Conservation (phyloP, 2,113 vertebrate genomes). For the Apodemus sylvaticus region DNA sequence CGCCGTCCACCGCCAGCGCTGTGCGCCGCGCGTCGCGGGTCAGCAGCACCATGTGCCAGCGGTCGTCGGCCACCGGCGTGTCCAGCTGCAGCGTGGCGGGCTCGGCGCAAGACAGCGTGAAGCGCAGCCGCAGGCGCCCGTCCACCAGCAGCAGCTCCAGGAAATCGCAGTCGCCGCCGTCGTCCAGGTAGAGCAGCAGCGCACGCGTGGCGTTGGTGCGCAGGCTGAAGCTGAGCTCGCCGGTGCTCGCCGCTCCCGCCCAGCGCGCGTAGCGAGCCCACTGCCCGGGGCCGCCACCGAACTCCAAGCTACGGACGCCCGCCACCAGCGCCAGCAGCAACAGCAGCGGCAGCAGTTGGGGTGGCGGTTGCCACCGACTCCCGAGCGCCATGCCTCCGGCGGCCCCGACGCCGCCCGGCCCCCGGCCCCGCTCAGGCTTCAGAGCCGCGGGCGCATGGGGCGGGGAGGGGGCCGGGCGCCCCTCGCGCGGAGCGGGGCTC, state of each 20-base stretch:
- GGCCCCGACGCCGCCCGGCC: constrained; percentile 75
- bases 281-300: constrained; percentile 93
- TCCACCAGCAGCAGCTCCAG: constrained; percentile 93
- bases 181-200: constrained; percentile 94
- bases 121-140: constrained; percentile 91
- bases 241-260: constrained; percentile 90
- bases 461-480: constrained; percentile 74
- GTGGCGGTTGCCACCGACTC: constrained; percentile 56
- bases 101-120: constrained; percentile 94
- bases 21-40: constrained; percentile 90
- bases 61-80: constrained; percentile 89
- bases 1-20: constrained; percentile 91
- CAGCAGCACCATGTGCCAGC: constrained; percentile 93
- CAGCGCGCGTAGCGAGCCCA: constrained; percentile 95
- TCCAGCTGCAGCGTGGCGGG: constrained; percentile 91
- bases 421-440: constrained; percentile 77
- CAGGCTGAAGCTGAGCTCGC: constrained; percentile 94
- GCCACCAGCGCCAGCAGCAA: constrained; percentile 80
- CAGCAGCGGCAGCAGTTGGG: constrained; percentile 43
- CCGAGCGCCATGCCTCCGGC: constrained; percentile 70
- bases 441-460: constrained; percentile 77
- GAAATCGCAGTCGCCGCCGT: constrained; percentile 97
- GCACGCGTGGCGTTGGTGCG: constrained; percentile 93
- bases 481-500: constrained; percentile 70
- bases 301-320: constrained; percentile 87